Base-by-base conservation (phyloP, 2,113 vertebrate species). In the Chamaetylas fuelleborni region DNA sequence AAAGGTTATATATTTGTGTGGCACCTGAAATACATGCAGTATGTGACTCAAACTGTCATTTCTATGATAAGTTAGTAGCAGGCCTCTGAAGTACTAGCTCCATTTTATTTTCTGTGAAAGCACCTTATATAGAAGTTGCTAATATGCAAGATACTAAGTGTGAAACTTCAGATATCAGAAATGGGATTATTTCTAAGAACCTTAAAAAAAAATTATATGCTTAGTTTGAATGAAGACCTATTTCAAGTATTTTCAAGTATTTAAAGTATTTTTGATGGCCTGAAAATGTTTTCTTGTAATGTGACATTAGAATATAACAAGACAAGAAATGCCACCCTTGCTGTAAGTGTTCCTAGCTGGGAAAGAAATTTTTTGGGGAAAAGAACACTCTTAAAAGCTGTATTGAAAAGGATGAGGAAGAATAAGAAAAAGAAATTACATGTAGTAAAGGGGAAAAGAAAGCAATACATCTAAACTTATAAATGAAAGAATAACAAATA, bases 401-500 rank as follows among this genome's bases (percentile, higher is more conserved):
- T 22, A 10, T 26, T 47, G 34, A 56, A 85, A 62, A 16, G 9
- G 17, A 64, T 40, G 48, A 57, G 9, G 42, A 77, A 42, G 6
- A 80, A 53, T 8, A 34, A n/a, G 15, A 12, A 86, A 77, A 50
- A 77, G 47, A 76, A 71, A 58, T 11, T 0, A 40, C 12, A 45
- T 0, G 1, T 34, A 84, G 48, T 20, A 64, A 74, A 61, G 7
- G 1, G 4, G 5, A 19, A 4, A 13, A 50, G 5, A 57, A 57
- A n/a, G 6, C 5, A 24, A 31, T 19, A 16, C 15, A 50, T 40
- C 14, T 40, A 73, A 70, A 62, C 8, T 76, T 81, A 19, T 47
- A 42, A 77, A 50, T 11, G 9, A 56, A 69, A 85, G 11, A 73
- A 66, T 6, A 80, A 38, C 1, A 36, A 65, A 81, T 67, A 16